Conservation (phyloP, 2,888 invertebrate genomes). For the Caenorhabditis drosophilae region DNA sequence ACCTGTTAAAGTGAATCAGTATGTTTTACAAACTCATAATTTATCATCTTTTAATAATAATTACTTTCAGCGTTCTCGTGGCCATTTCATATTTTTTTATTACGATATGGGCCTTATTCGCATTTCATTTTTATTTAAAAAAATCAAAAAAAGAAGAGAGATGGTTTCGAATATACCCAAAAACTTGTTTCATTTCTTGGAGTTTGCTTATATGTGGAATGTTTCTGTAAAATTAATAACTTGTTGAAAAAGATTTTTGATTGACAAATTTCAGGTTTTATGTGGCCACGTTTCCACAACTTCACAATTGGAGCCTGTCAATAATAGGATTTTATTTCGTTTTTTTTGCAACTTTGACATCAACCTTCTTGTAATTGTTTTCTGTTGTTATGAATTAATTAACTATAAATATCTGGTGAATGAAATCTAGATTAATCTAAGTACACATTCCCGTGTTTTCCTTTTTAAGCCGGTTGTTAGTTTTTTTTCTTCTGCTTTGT, state of each 20-base stretch:
- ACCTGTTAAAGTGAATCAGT: slow-evolving; percentile 34
- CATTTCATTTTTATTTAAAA: slow-evolving; percentile 22
- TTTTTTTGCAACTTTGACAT: too few species aligned
- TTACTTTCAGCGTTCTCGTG: slow-evolving; percentile 22
- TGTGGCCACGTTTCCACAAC: slow-evolving; percentile 23
- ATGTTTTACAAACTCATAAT: slow-evolving; percentile 1
- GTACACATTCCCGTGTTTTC: too few species aligned
- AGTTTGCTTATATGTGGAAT: slow-evolving; percentile 9
- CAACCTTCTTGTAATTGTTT: too few species aligned
- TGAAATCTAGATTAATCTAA: too few species aligned
- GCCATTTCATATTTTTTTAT: slow-evolving; percentile 27
- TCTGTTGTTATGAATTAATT: too few species aligned
- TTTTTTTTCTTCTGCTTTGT: too few species aligned
- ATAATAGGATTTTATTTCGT: slow-evolving; percentile 23
- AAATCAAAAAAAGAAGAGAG: slow-evolving; percentile 10
- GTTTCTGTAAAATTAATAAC: not conserved
- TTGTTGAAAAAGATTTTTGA: not conserved
- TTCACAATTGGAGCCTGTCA: slow-evolving; percentile 25
- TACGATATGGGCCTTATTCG: slow-evolving; percentile 22
- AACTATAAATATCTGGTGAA: too few species aligned
- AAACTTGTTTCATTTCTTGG: slow-evolving; percentile 30
- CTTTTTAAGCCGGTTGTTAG: too few species aligned
- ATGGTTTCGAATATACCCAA: slow-evolving; percentile 26
- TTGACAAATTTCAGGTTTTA: slow-evolving; percentile 20
- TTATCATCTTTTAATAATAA: not conserved